Base-by-base conservation (phyloP, 2,113 vertebrate genomes). In the Sinocyclocheilus grahami region DNA sequence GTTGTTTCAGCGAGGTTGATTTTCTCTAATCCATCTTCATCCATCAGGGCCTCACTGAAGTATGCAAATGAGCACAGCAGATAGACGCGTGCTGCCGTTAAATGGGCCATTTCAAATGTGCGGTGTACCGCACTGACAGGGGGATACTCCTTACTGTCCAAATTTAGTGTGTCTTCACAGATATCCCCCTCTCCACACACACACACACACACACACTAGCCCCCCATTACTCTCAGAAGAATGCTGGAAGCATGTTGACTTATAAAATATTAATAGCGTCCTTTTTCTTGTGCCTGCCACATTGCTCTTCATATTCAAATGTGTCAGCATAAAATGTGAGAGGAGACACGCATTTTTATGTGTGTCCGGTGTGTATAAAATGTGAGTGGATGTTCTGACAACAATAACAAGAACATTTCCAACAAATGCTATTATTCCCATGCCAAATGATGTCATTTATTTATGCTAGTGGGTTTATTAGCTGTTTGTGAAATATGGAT, bases 1-100 rank as follows among this genome's bases (percentile, higher is more conserved):
- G 96, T 96, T 96, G 97, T 97, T 97, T 97, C 96, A 96, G 94
- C 94, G 93, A 96, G 95, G 95, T 93, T 96, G 96, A 97, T 96
- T 96, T 95, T 91, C 93, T 90, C 90, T 93, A 96, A 98, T 98
- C 97, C 95, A 95, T 97, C 97, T 97, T 97, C 96, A 98, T 97
- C 96, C 96, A 95, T 97, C 97, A 97, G 89, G 87, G 93, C 93
- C 92, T 88, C 74, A 91, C 92, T 95, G 96, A 96, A 96, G 96
- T 97, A 97, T 97, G 97, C 96, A 97, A 96, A 97, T 97, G 96
- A 96, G 93, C 94, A 92, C 94, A 89, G 89, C 91, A 93, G 95
- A 95, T 92, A 93, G 94, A 94, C 95, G 93, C 93, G 91, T 94
- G 91, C 95, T 92, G 95, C 94, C 91, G 96, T 94, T 97, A 96